phyloP scores from a whole-genome alignment of 2,888 invertebrate species.

The Aspidiotus destructor region DNA sequence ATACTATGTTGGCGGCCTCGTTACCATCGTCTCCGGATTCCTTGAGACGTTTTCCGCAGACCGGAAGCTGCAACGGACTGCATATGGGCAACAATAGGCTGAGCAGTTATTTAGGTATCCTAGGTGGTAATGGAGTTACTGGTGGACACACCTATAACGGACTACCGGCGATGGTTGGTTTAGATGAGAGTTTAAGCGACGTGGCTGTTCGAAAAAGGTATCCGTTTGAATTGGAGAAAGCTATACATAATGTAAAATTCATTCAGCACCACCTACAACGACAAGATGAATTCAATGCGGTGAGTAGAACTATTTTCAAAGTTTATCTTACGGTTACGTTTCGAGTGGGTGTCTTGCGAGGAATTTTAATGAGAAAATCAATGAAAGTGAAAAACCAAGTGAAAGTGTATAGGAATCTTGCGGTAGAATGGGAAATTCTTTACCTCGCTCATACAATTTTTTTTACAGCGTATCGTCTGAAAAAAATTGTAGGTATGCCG shows the following conservation, averaged over 20 bases:
- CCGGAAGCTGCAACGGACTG: conserved; percentile 58
- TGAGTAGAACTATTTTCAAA: conserved; percentile 43
- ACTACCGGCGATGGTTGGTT: conserved; percentile 56
- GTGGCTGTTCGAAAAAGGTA: conserved; percentile 73
- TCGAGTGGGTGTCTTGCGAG: not conserved
- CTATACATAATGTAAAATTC: conserved; percentile 89
- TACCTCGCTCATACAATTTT: not conserved
- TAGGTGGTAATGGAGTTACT: conserved; percentile 23
- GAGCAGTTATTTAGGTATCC: conserved; percentile 20
- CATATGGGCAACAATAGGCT: conserved; percentile 50
- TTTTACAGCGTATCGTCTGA: too few relatives aligned
- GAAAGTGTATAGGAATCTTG: too few relatives aligned
- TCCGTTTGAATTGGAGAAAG: conserved; percentile 85
- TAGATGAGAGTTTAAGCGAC: conserved; percentile 73
- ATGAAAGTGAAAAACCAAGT: too few relatives aligned
- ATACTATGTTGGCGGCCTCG: conserved; percentile 45
- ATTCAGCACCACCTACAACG: conserved; percentile 89
- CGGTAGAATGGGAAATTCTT: too few relatives aligned
- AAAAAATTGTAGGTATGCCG: too few relatives aligned
- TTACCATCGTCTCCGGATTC: conserved; percentile 69
- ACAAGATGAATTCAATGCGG: conserved; percentile 91
- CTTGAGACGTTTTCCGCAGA: conserved; percentile 44
- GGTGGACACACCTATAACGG: conserved; percentile 22
- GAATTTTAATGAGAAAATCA: too few relatives aligned
- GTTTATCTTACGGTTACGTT: conserved; percentile 2